A percentile compares a stretch with the other conserved stretches of the same genome.
Conservation (phyloP, 2,797 vertebrate species). For the Ispidina picta region DNA sequence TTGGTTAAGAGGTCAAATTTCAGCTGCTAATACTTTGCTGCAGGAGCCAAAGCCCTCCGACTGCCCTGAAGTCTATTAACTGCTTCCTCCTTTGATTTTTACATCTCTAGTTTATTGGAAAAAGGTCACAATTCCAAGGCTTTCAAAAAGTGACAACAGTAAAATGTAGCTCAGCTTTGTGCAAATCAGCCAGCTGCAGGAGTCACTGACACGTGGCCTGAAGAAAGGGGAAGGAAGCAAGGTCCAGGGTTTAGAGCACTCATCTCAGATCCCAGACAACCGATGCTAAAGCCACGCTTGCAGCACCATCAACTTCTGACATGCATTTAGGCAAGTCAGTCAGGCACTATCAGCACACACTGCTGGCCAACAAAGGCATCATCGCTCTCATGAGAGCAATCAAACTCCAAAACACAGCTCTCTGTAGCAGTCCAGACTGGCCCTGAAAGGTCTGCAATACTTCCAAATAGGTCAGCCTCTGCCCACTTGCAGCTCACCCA, state of each 20-base stretch:
- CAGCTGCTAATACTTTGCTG: slow-evolving; percentile 68
- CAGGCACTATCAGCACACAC: background rate
- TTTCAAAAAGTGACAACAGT: slow-evolving; percentile 18
- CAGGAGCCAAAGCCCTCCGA: slow-evolving; percentile 40
- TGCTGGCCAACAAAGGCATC: background rate
- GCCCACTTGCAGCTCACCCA: background rate
- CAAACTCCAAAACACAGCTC: background rate
- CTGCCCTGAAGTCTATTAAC: slow-evolving; percentile 53
- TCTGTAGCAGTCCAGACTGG: background rate
- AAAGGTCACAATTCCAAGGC: background rate
- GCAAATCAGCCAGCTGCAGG: background rate
- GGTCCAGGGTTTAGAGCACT: background rate
- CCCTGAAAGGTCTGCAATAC: background rate
- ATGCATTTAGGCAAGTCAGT: background rate
- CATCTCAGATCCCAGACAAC: background rate
- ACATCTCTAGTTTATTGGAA: background rate
- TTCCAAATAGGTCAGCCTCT: background rate
- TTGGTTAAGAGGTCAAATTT: slow-evolving; percentile 73
- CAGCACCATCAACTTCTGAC: background rate
- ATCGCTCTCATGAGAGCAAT: background rate
- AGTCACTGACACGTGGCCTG: background rate
- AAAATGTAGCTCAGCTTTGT: background rate
- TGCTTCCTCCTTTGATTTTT: slow-evolving; percentile 19
- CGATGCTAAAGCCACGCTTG: background rate
- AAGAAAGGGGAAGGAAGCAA: accelerated